phyloP scores from a whole-genome alignment of 1,140 invertebrate genomes.

The Trachymyrmex cornetzi region DNA sequence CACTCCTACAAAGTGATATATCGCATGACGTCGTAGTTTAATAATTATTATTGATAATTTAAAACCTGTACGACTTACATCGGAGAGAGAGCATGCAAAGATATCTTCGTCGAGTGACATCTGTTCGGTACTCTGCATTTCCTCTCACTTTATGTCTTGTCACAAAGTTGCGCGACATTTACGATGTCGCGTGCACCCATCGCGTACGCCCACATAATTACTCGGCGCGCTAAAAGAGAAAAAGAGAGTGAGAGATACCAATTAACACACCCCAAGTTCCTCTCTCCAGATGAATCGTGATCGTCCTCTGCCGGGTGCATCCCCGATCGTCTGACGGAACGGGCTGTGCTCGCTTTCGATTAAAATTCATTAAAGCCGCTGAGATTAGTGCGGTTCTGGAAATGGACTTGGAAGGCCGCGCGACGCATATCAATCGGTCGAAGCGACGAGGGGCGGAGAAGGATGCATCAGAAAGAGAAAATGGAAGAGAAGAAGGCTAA shows the following conservation, averaged over 20 bases:
- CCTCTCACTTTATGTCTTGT: constrained; percentile 48
- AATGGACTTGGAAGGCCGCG: constrained; percentile 75
- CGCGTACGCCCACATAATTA: constrained; percentile 38
- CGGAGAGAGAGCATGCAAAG: neutral
- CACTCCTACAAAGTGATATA: neutral
- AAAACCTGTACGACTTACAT: neutral
- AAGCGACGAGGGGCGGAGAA: constrained; percentile 43
- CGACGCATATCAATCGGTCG: constrained; percentile 80
- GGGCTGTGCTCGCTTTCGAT: constrained; percentile 58
- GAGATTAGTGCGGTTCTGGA: constrained; percentile 78
- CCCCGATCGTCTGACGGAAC: constrained; percentile 59
- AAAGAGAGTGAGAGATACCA: constrained; percentile 39
- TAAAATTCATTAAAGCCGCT: constrained; percentile 79
- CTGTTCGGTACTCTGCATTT: constrained; percentile 29
- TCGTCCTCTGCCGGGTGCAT: constrained; percentile 34
- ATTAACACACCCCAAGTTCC: constrained; percentile 62
- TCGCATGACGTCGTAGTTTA: neutral
- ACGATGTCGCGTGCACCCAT: constrained; percentile 65
- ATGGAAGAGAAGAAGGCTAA: neutral
- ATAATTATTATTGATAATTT: constrained; percentile 12
- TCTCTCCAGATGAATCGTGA: constrained; percentile 51
- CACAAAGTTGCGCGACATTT: constrained; percentile 54
- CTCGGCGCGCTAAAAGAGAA: neutral
- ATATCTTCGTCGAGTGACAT: constrained; percentile 19
- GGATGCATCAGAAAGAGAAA: neutral